A percentile compares a stretch with the other conserved stretches of the same genome.
Conservation (phyloP, 2,797 vertebrate genomes). For the Lagocephalus sceleratus region DNA sequence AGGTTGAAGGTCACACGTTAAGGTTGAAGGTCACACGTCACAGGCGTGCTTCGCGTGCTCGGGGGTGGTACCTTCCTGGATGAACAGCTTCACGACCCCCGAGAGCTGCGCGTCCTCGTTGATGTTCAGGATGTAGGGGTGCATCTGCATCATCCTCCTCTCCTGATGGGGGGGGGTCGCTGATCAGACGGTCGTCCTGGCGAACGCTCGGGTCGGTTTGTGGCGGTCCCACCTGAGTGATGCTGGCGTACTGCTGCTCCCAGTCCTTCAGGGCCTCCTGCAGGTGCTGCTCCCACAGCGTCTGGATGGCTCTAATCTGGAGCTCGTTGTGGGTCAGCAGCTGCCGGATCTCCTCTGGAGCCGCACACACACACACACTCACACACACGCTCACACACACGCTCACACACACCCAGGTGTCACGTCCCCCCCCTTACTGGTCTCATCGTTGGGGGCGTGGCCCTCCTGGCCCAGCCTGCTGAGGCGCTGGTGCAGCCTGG, state of each 20-base stretch:
- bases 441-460: conserved; percentile 74
- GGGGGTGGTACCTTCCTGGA: conserved; percentile 84
- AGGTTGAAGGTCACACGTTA: no score
- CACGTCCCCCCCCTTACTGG: conserved; percentile 73
- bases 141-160: conserved; percentile 81
- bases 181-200: no score
- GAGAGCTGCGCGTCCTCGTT: conserved; percentile 89
- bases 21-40: no score
- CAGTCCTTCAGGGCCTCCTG: conserved; percentile 84
- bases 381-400: conserved; percentile 7
- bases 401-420: no score
- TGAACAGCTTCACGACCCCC: conserved; percentile 85
- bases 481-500: conserved; percentile 71
- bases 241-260: conserved; percentile 78
- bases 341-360: conserved; percentile 76
- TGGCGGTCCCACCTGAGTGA: conserved; percentile 82
- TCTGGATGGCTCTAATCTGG: conserved; percentile 75
- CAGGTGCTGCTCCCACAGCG: conserved; percentile 83
- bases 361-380: conserved; percentile 15
- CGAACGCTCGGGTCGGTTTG: no score
- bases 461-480: conserved; percentile 75
- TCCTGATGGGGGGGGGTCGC: conserved; percentile 78
- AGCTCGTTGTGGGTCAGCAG: conserved; percentile 79
- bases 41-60: no score
- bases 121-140: conserved; percentile 86